Evolutionary conservation across 2,113 vertebrate genomes (phyloP).

Genomic region (Chlamydotis undulata): DNA sequence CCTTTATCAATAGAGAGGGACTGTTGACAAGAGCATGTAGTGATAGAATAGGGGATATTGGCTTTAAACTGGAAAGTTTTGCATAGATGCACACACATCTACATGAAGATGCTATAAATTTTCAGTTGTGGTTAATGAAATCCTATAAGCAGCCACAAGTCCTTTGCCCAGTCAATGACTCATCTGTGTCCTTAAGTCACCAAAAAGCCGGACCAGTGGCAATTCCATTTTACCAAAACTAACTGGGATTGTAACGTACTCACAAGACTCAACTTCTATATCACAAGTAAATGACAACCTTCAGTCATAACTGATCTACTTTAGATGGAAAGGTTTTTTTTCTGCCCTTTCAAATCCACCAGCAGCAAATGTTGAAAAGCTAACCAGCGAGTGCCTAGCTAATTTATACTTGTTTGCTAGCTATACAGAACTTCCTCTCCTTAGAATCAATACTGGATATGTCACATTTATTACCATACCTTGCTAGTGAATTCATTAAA

Average conservation of each 20-base stretch:
- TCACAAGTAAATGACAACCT: neutral
- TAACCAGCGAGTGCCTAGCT: neutral
- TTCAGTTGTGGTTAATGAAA: neutral
- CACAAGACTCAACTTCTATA: neutral
- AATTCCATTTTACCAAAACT: neutral
- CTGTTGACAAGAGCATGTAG: too few species aligned
- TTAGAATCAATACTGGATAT: slow-evolving; percentile 10
- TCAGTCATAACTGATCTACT: neutral
- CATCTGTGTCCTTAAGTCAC: neutral
- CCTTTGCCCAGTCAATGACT: neutral
- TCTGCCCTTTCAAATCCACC: neutral
- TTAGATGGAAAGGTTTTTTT: neutral
- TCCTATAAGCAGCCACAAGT: neutral
- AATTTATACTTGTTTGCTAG: neutral
- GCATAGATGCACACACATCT: too few species aligned
- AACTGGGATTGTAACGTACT: neutral
- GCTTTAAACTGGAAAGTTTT: neutral
- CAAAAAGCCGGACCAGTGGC: neutral
- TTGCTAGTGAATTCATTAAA: slow-evolving; percentile 67
- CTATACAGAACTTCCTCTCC: neutral
- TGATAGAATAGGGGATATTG: too few species aligned
- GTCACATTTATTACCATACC: slow-evolving; percentile 59
- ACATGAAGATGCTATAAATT: neutral
- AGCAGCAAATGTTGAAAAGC: neutral
- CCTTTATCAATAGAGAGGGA: neutral